Conservation (phyloP, 2,113 vertebrate species). For the Xiphophorus maculatus region DNA sequence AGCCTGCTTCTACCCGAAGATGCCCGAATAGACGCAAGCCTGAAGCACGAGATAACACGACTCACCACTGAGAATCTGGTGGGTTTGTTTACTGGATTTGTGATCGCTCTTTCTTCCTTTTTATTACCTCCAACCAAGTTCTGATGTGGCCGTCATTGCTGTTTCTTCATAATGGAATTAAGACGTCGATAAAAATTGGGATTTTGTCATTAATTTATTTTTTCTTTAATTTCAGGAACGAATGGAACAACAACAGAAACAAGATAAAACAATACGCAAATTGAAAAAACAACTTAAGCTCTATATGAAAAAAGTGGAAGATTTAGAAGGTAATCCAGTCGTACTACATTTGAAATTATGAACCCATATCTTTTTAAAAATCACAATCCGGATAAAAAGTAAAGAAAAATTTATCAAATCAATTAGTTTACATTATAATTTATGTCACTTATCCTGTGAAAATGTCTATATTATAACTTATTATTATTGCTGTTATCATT, state of each 20-base stretch:
- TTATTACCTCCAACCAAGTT: background rate
- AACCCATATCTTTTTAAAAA: too few relatives aligned
- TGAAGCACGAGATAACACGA: constrained; percentile 94
- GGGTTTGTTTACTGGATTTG: constrained; percentile 41
- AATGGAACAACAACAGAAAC: constrained; percentile 92
- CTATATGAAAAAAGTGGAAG: constrained; percentile 89
- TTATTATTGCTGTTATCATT: too few relatives aligned
- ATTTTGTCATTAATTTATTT: background rate
- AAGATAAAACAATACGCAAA: constrained; percentile 91
- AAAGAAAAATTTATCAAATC: too few relatives aligned
- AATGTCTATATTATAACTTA: too few relatives aligned
- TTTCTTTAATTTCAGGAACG: constrained; percentile 82
- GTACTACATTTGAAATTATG: background rate
- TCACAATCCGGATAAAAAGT: too few relatives aligned
- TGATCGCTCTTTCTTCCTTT: background rate
- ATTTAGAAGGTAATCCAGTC: constrained; percentile 87
- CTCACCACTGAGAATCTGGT: constrained; percentile 94
- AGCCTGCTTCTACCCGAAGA: constrained; percentile 89
- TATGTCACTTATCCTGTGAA: too few relatives aligned
- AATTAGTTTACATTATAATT: too few relatives aligned
- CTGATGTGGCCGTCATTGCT: too few relatives aligned
- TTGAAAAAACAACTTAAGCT: constrained; percentile 93
- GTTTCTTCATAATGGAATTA: too few relatives aligned
- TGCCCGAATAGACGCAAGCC: constrained; percentile 87
- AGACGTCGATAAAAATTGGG: background rate